Evolutionary conservation across 2,888 invertebrate genomes (phyloP), one percentile per base, ranked within the genome.

Genomic region (Standfussiana lucernea): DNA sequence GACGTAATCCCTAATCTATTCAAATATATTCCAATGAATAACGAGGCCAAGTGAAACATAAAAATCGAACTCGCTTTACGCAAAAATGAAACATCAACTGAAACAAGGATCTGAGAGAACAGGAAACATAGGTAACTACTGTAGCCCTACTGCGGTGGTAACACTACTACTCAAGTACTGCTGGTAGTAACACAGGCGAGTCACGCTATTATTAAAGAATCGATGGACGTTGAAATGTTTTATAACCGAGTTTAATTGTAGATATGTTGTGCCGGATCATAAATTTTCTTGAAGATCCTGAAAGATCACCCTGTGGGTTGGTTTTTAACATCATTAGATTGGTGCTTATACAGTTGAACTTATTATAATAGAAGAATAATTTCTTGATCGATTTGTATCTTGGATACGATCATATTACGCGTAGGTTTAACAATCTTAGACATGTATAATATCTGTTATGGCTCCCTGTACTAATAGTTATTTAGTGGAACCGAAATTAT

Each of bases 191-290:
- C n/a, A n/a, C n/a, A n/a, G n/a, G n/a, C n/a, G n/a, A n/a, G n/a
- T n/a, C n/a, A n/a, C n/a, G n/a, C 42, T 21, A 37, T 28, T 24
- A 56, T 18, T 56, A 67, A 62, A 40, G 11, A 53, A 67, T 75
- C 45, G 50, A 75, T 66, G 10, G 42, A 28, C 45, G 32, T 45
- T 18, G 32, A 75, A 75, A 50, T 66, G 37, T 62, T 21, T 15
- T 35, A 1, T 74, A 47, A 40, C 47, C 75, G n/a, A 40, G 56
- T 78, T 80, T 73, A 15, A 47, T 56, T 64, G 42, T 50, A 35
- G 24, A 21, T n/a, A 35, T 24, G n/a, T 35, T 42, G 4, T 15
- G 21, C 21, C 18, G 8, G 32, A 45, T 13, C 13, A n/a, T 53
- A 40, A 35, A 32, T 32, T 32, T 59, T 40, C 59, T 3, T n/a